Evolutionary conservation across 2,888 invertebrate species (phyloP).

Genomic region (Lasioglossum pauxillum): DNA sequence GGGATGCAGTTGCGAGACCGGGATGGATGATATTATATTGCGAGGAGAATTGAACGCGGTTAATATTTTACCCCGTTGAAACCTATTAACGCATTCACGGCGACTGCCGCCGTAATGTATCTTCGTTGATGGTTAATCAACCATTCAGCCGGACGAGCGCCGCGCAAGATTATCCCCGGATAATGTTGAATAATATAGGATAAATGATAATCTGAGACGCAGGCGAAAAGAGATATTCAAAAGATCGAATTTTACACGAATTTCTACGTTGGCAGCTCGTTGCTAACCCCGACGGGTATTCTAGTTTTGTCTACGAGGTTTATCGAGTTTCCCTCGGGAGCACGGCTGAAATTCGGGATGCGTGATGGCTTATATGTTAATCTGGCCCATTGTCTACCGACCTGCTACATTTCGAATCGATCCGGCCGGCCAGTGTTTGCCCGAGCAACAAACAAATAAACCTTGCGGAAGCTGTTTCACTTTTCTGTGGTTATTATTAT

Average conservation of each 20-base stretch:
- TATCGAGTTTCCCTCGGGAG: conserved; percentile 9
- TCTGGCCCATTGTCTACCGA: conserved; percentile 3
- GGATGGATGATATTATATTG: not conserved
- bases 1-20: not conserved
- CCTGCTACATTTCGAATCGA: conserved; percentile 7
- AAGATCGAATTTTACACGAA: not conserved
- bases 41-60: conserved; percentile 6
- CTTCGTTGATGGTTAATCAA: conserved; percentile 12
- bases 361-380: conserved; percentile 12
- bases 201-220: not conserved
- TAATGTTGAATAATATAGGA: not conserved
- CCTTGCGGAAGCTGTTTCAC: not conserved
- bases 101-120: not conserved
- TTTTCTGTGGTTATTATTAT: not conserved
- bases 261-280: not conserved
- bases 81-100: conserved; percentile 13
- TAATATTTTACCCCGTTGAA: conserved; percentile 9
- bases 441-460: not conserved
- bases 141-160: not conserved
- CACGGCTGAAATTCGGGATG: not conserved
- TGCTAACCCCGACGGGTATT: not conserved
- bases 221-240: not conserved
- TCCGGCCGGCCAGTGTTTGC: not conserved
- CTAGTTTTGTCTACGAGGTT: conserved; percentile 3
- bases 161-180: not conserved